Percentiles rank a stretch among this genome's conserved stretches.
phyloP scores from a whole-genome alignment of 2,797 vertebrate genomes.

The Gymnoscopelus microlampas region DNA sequence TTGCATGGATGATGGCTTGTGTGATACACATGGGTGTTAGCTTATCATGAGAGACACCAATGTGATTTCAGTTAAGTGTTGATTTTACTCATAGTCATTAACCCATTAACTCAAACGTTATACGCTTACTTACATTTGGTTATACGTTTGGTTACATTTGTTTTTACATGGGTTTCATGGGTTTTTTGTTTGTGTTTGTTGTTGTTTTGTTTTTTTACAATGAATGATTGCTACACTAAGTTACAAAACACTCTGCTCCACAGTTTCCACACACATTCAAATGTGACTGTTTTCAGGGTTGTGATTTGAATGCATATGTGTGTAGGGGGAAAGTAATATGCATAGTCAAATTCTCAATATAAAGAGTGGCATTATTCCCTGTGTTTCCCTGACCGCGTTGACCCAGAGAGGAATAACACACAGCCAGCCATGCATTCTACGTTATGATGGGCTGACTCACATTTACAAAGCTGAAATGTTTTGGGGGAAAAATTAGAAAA shows the following conservation, averaged over 20 bases:
- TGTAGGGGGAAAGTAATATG: conserved; percentile 35
- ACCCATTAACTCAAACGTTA: too few relatives aligned
- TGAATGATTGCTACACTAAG: too few relatives aligned
- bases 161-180: too few relatives aligned
- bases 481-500: too few relatives aligned
- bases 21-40: background rate
- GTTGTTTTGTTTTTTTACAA: too few relatives aligned
- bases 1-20: background rate
- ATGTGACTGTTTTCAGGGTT: conserved; percentile 11
- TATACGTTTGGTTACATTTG: too few relatives aligned
- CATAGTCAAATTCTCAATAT: conserved; percentile 14
- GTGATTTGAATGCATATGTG: conserved; percentile 17
- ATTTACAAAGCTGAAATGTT: too few relatives aligned
- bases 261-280: conserved; percentile 13
- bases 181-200: too few relatives aligned
- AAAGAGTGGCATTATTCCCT: conserved; percentile 38
- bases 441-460: too few relatives aligned
- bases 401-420: conserved; percentile 28
- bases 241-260: background rate
- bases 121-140: too few relatives aligned
- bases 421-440: conserved; percentile 9
- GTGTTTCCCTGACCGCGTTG: conserved; percentile 25
- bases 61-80: too few relatives aligned
- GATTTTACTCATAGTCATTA: too few relatives aligned
- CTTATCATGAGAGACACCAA: background rate